These are phyloP conservation scores for Oceanites oceanicus DNA, from an alignment of 2,113 vertebrate genomes.

Conservation along the genomic window DNA sequence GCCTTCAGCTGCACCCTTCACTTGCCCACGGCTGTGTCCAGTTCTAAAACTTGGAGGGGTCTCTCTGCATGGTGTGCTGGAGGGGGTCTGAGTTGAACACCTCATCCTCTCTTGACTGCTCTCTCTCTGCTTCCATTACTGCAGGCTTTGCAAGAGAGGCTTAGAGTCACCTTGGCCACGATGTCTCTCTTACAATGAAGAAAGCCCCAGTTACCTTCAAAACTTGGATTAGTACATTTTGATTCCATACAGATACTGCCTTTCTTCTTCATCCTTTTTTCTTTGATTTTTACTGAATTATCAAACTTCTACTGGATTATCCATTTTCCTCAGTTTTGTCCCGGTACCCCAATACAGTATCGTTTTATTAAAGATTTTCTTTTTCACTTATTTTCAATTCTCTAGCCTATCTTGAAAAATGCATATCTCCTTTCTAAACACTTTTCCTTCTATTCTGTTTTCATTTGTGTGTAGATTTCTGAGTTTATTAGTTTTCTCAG, in stretches of 20 bases:
- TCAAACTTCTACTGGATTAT: background rate
- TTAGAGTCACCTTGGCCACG: background rate
- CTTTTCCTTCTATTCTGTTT: background rate
- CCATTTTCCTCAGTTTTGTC: background rate
- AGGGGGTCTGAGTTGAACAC: fast-evolving
- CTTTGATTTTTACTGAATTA: background rate
- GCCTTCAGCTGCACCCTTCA: background rate
- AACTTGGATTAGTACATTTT: fast-evolving
- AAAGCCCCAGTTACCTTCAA: background rate
- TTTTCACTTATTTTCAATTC: background rate
- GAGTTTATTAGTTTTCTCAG: background rate
- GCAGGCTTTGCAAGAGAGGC: background rate
- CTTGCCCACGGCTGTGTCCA: fast-evolving
- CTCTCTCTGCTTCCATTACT: background rate
- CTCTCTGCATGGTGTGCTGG: fast-evolving
- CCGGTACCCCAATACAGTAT: fast-evolving
- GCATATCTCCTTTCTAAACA: background rate
- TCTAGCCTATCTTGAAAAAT: background rate
- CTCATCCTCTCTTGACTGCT: background rate
- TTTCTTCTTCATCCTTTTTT: background rate
- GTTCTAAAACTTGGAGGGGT: background rate
- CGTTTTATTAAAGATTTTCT: background rate
- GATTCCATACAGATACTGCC: background rate
- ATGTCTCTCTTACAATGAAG: background rate
- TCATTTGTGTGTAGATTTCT: background rate